Evolutionary conservation across 1,140 invertebrate genomes (phyloP).

Genomic region (Samia ricini): DNA sequence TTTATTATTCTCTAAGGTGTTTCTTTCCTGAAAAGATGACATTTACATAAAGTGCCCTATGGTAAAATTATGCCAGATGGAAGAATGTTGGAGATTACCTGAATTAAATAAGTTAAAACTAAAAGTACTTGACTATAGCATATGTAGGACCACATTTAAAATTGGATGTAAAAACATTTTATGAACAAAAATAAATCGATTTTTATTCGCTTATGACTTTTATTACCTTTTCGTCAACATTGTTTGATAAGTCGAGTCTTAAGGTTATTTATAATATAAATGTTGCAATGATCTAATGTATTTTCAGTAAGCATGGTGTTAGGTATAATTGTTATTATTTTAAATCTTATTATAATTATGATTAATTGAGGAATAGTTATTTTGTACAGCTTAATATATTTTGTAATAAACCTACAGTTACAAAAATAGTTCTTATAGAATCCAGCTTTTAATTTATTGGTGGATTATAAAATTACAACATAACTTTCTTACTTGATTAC

Average conservation of each 20-base stretch:
- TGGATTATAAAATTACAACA: too few species aligned
- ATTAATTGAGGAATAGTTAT: too few species aligned
- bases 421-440: too few species aligned
- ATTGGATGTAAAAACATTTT: background rate
- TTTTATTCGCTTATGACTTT: background rate
- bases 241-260: background rate
- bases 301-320: too few species aligned
- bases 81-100: background rate
- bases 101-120: background rate
- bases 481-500: too few species aligned
- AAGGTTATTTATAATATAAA: background rate
- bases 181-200: background rate
- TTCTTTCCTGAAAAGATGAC: background rate
- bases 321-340: too few species aligned
- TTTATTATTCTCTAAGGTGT: background rate
- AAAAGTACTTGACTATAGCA: background rate
- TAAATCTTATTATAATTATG: too few species aligned
- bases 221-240: slow-evolving; percentile 1
- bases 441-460: too few species aligned
- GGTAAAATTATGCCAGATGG: background rate
- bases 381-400: too few species aligned
- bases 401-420: too few species aligned
- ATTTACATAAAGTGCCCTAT: background rate
- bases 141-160: slow-evolving; percentile 5
- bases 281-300: background rate